Percentiles rank a stretch among this genome's conserved stretches.
Evolutionary conservation across 2,888 invertebrate species (phyloP).

Genomic region (Molorchus minor): DNA sequence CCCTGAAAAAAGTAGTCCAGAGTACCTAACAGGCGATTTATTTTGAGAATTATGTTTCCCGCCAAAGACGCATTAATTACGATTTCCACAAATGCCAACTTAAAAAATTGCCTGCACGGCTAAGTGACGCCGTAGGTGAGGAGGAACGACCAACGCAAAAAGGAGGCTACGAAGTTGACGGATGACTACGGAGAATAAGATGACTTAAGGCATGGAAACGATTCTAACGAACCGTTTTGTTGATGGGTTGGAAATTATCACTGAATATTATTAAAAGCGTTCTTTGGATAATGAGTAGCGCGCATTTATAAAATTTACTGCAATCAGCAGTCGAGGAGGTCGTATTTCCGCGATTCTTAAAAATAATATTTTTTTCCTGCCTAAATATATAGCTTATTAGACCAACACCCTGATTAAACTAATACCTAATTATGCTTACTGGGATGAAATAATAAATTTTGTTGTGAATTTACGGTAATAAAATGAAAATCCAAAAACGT

Average conservation of each 20-base stretch:
- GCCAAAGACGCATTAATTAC: constrained; percentile 14
- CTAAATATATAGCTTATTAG: too few species aligned
- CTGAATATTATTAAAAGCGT: constrained; percentile 44
- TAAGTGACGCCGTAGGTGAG: constrained; percentile 13
- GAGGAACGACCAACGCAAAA: constrained; percentile 21
- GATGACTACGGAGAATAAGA: constrained; percentile 48
- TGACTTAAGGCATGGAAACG: constrained; percentile 45
- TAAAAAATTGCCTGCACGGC: constrained; percentile 4
- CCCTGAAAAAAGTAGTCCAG: background rate
- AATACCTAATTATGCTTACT: too few species aligned
- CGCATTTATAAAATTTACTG: too few species aligned
- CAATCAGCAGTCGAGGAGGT: too few species aligned
- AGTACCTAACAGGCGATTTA: constrained; percentile 26
- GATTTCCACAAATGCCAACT: constrained; percentile 6
- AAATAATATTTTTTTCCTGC: too few species aligned
- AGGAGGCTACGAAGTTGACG: constrained; percentile 39
- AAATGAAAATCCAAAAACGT: too few species aligned
- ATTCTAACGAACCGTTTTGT: constrained; percentile 48
- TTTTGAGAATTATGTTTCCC: constrained; percentile 30
- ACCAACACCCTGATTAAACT: too few species aligned
- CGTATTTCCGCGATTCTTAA: too few species aligned
- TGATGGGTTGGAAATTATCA: constrained; percentile 44
- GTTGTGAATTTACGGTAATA: too few species aligned
- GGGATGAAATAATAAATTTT: too few species aligned
- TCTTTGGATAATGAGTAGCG: too few species aligned